phyloP scores from a whole-genome alignment of 2,113 vertebrate species.

The Platysternon megacephalum region DNA sequence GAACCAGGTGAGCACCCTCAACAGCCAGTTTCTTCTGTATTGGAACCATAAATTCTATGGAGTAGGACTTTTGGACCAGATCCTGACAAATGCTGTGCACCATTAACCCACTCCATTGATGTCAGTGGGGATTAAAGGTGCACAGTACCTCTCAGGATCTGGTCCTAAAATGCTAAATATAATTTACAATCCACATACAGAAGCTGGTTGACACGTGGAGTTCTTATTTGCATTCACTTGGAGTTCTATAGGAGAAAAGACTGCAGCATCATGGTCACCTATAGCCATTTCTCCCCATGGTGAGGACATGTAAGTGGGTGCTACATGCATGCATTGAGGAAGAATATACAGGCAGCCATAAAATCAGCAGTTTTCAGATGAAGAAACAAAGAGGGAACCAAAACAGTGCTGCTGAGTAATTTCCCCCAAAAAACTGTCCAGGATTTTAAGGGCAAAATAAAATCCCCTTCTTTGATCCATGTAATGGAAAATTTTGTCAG shows the following conservation, averaged over 20 bases:
- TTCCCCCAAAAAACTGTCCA: not conserved
- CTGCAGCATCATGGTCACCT: fast-evolving
- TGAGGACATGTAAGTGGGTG: not conserved
- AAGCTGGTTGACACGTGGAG: not conserved
- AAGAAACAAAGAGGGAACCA: not conserved
- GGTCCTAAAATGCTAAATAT: not conserved
- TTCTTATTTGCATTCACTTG: not conserved
- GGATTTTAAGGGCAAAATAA: not conserved
- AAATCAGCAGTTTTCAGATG: not conserved
- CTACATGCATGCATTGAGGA: not conserved
- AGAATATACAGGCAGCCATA: not conserved
- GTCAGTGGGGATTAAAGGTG: not conserved
- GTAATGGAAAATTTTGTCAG: not conserved
- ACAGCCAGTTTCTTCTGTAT: not conserved
- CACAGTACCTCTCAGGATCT: not conserved
- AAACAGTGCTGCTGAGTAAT: no score
- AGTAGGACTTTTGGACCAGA: not conserved
- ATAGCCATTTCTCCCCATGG: not conserved
- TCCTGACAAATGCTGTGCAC: not conserved
- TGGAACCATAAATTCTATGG: not conserved
- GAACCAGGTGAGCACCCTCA: not conserved
- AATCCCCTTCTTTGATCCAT: not conserved
- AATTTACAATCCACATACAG: not conserved
- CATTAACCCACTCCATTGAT: not conserved
- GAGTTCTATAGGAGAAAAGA: not conserved